These are phyloP conservation scores for Oxyteleia sp. DNA, from an alignment of 2,888 invertebrate species.

Conservation along the genomic window DNA sequence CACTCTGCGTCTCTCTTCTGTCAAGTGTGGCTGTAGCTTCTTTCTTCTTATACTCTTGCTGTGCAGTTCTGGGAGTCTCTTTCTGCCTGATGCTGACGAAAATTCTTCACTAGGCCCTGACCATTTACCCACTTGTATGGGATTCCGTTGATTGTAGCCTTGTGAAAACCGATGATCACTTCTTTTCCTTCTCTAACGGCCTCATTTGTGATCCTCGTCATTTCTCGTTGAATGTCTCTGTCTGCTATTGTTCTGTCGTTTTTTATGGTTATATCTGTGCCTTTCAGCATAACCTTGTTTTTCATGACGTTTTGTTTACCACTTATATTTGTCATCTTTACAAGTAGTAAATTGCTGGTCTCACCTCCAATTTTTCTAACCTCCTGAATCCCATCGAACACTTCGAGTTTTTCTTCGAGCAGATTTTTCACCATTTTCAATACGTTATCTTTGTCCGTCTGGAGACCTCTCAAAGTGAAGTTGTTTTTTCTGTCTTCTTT, in stretches of 20 bases:
- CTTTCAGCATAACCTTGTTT: background rate
- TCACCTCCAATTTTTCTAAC: background rate
- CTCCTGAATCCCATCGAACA: background rate
- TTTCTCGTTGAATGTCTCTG: background rate
- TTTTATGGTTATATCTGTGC: background rate
- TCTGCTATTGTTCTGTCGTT: slow-evolving; percentile 1
- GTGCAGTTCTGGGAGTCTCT: too few species aligned
- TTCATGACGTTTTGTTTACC: slow-evolving; percentile 7
- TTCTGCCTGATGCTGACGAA: background rate
- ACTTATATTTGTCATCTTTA: background rate
- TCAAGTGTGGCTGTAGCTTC: too few species aligned
- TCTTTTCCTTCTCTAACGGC: background rate
- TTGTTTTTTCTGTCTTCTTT: background rate
- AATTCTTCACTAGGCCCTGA: background rate
- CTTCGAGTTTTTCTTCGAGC: background rate
- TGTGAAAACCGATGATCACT: background rate
- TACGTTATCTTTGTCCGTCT: background rate
- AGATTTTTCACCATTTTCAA: background rate
- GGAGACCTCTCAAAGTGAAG: background rate
- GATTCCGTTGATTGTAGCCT: background rate
- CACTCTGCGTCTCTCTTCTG: too few species aligned
- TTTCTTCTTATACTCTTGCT: too few species aligned
- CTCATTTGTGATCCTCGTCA: background rate
- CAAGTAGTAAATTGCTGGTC: background rate
- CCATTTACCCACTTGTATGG: background rate